Percentiles rank a stretch among this genome's conserved stretches.
Conservation (phyloP, 1,140 invertebrate species). For the Arion vulgaris region DNA sequence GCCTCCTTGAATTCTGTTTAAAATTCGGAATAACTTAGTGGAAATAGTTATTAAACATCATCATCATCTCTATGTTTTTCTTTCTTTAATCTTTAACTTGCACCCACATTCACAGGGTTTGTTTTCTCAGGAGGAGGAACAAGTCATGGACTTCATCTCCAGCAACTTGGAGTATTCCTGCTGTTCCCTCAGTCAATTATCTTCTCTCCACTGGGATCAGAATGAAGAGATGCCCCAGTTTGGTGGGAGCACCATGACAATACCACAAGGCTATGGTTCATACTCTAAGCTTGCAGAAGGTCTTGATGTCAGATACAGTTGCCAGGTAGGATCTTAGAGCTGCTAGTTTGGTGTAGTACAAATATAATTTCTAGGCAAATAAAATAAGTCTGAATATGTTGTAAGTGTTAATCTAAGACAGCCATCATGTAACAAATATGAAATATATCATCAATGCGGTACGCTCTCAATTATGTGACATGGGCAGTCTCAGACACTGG, state of each 20-base stretch:
- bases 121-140: slow-evolving; percentile 64
- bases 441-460: too few relatives aligned
- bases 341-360: not conserved
- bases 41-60: too few relatives aligned
- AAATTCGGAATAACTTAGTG: too few relatives aligned
- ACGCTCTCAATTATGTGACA: too few relatives aligned
- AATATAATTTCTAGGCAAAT: too few relatives aligned
- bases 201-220: slow-evolving; percentile 73
- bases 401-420: too few relatives aligned
- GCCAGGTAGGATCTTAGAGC: slow-evolving; percentile 47
- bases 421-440: too few relatives aligned
- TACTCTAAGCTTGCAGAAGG: slow-evolving; percentile 63
- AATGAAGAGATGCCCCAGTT: slow-evolving; percentile 73
- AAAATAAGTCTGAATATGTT: too few relatives aligned
- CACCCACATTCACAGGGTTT: slow-evolving; percentile 30
- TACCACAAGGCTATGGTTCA: slow-evolving; percentile 58
- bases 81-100: not conserved
- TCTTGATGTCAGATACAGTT: slow-evolving; percentile 64
- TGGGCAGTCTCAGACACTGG: too few relatives aligned
- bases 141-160: slow-evolving; percentile 69
- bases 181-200: slow-evolving; percentile 64
- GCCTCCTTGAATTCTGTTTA: too few relatives aligned
- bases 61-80: not conserved
- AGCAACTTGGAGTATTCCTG: slow-evolving; percentile 73
- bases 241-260: slow-evolving; percentile 65